Evolutionary conservation across 2,113 vertebrate species (phyloP).

Genomic region (Atherinomorus stipes): DNA sequence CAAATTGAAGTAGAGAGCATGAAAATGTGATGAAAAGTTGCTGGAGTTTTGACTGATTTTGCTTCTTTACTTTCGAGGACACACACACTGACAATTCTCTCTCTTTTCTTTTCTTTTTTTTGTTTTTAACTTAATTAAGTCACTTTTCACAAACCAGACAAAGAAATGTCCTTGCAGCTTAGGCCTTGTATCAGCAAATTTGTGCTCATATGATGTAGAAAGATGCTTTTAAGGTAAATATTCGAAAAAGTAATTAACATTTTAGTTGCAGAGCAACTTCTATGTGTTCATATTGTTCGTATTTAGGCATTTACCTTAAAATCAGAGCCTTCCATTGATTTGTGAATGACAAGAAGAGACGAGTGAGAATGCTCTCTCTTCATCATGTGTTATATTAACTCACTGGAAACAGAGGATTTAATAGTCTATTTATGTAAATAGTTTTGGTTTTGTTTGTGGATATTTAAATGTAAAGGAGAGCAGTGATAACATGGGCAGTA

Average conservation of each 20-base stretch:
- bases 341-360: conserved; percentile 84
- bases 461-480: conserved; percentile 82
- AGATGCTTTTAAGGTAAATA: conserved; percentile 68
- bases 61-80: conserved; percentile 21
- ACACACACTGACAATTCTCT: conserved; percentile 12
- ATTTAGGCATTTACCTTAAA: conserved; percentile 83
- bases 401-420: conserved; percentile 87
- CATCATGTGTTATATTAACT: conserved; percentile 77
- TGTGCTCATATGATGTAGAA: conserved; percentile 27
- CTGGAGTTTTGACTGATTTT: conserved; percentile 29
- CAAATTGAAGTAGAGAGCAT: neutral
- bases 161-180: conserved; percentile 30
- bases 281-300: conserved; percentile 80
- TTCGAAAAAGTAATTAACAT: conserved; percentile 82
- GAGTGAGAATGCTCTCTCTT: conserved; percentile 80
- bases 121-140: neutral
- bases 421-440: conserved; percentile 84
- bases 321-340: conserved; percentile 79
- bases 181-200: conserved; percentile 19
- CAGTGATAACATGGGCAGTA: conserved; percentile 40
- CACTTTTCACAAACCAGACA: neutral
- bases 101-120: neutral
- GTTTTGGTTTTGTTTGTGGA: conserved; percentile 68
- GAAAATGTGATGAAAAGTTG: conserved; percentile 20
- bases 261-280: conserved; percentile 93